These are phyloP conservation scores for Xyliphius kryptos DNA, from an alignment of 2,113 vertebrate species.

Conservation along the genomic window DNA sequence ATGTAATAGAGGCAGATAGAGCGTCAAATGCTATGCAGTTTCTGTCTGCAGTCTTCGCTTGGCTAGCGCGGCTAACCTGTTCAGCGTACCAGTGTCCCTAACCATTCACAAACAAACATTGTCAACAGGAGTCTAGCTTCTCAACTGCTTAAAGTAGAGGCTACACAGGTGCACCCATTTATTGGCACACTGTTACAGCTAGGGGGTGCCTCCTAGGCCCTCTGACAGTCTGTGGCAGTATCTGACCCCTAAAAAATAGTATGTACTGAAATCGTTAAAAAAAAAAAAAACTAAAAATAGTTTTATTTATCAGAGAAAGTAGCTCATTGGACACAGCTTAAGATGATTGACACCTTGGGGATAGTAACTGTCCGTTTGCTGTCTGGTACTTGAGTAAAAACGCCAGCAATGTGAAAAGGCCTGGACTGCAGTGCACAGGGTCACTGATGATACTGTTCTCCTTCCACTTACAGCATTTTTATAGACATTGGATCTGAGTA, in stretches of 20 bases:
- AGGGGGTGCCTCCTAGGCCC: too few relatives aligned
- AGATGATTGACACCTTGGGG: background rate
- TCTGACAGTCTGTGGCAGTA: too few relatives aligned
- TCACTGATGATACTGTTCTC: slow-evolving; percentile 2
- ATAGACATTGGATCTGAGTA: background rate
- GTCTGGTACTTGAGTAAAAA: background rate
- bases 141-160: too few relatives aligned
- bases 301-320: background rate
- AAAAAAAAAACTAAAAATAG: background rate
- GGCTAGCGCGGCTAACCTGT: too few relatives aligned
- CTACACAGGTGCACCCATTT: too few relatives aligned
- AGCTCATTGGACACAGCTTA: background rate
- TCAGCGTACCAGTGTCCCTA: too few relatives aligned
- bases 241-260: too few relatives aligned
- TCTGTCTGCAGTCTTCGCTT: slow-evolving; percentile 15
- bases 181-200: too few relatives aligned
- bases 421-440: slow-evolving; percentile 4
- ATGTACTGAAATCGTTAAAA: background rate
- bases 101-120: too few relatives aligned
- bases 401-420: slow-evolving; percentile 7
- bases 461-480: slow-evolving; percentile 14
- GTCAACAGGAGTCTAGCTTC: too few relatives aligned
- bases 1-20: slow-evolving; percentile 29
- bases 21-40: slow-evolving; percentile 26
- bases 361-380: slow-evolving; percentile 1